phyloP scores from a whole-genome alignment of 2,113 vertebrate genomes.

The Anolis carolinensis region DNA sequence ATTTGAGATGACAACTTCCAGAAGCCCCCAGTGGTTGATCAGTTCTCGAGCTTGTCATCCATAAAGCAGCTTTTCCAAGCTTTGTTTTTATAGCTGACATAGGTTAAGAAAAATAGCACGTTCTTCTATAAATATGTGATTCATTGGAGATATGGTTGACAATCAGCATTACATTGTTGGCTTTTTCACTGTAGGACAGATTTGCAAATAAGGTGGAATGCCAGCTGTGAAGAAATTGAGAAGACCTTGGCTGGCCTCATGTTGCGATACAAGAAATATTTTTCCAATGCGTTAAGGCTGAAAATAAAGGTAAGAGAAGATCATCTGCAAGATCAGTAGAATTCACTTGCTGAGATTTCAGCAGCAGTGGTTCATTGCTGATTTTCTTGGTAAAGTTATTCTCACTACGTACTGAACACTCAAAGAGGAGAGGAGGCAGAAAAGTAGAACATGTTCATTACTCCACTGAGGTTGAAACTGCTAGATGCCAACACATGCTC shows the following conservation, averaged over 20 bases:
- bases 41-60: too few species aligned
- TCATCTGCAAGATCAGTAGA: background rate
- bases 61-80: background rate
- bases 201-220: conserved; percentile 60
- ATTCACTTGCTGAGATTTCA: background rate
- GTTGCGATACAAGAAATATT: conserved; percentile 57
- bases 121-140: background rate
- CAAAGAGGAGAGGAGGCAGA: too few species aligned
- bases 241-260: conserved; percentile 53
- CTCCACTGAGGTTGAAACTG: too few species aligned
- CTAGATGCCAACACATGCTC: too few species aligned
- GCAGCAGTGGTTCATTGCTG: background rate
- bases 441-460: too few species aligned
- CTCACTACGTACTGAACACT: background rate
- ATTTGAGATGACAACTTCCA: too few species aligned
- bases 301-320: conserved; percentile 68
- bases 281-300: conserved; percentile 59
- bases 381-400: background rate
- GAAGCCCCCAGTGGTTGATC: too few species aligned
- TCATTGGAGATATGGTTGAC: background rate
- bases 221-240: conserved; percentile 58
- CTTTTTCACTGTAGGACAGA: conserved; percentile 60
- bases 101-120: conserved; percentile 35
- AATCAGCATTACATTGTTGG: background rate
- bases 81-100: background rate